Evolutionary conservation across 2,113 vertebrate species (phyloP).

Genomic region (Zosterops borbonicus): DNA sequence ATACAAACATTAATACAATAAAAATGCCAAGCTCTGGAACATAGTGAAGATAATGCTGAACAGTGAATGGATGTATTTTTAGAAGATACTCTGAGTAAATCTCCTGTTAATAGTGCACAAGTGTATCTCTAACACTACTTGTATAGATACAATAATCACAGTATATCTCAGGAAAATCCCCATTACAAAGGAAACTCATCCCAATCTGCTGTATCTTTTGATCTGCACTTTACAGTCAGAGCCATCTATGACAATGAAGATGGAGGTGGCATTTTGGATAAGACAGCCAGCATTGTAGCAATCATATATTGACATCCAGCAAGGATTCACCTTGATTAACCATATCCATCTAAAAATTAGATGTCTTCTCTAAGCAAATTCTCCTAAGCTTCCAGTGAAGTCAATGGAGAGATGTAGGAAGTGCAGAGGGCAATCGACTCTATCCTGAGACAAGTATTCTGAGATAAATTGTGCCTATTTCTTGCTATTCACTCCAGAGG

Average conservation of each 20-base stretch:
- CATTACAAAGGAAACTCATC: background rate
- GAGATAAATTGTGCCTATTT: background rate
- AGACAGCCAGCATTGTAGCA: background rate
- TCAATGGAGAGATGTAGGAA: background rate
- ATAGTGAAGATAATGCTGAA: background rate
- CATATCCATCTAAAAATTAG: background rate
- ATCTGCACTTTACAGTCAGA: background rate
- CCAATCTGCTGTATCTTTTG: background rate
- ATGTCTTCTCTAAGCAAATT: background rate
- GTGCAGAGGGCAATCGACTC: background rate
- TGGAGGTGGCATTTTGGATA: background rate
- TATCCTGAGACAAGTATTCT: background rate
- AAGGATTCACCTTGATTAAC: slow-evolving; percentile 2
- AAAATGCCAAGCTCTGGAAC: background rate
- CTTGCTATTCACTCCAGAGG: background rate
- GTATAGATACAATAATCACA: background rate
- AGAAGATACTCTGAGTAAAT: background rate
- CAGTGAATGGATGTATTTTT: background rate
- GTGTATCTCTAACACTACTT: background rate
- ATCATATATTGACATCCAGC: background rate
- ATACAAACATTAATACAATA: background rate
- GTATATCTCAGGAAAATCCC: background rate
- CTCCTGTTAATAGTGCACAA: background rate
- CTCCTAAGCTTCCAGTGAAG: background rate
- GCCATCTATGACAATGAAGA: background rate